Evolutionary conservation across 2,888 invertebrate species (phyloP), one percentile per base, ranked within the genome.

Genomic region (Amphimallon solstitiale): DNA sequence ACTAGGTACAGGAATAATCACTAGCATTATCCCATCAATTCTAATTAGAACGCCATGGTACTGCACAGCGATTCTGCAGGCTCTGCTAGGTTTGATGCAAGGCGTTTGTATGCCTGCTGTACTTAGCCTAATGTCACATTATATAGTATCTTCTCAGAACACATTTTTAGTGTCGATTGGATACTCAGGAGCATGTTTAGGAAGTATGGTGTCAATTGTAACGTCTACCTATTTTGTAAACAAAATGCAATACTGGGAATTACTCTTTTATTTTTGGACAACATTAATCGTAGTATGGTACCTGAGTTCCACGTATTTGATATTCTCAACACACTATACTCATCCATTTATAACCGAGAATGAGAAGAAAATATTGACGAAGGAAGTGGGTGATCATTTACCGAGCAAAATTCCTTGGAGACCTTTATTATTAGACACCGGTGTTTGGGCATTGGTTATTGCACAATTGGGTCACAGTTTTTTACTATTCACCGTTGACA

Each of bases 381-480:
- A 52, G 17, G 52, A 52, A 35, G 4, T 35, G 3, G 52, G 52
- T 3, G 1, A 14, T 10, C 2, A 4, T 14, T 1, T 17, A 15
- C 52, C 52, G 9, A 37, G n/a, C 14, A 15, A 9, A 5, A 52
- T 52, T 37, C 52, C 52, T 2, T 52, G 52, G 52, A 37, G 19
- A 2, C 2, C 12, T 1, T 52, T 63, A 7, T 17, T 63, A 9
- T 7, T 19, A n/a, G 52, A 52, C 10, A 23, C 19, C 2, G 40
- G 29, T 5, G 63, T 63, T 43, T 63, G 51, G 52, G 63, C 52
- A 9, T 12, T 63, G 6, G 19, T 63, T 12, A 10, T 21, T 3
- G 51, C 15, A 1, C 63, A 63, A 40, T 15, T 63, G 14, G 52
- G 52, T 14, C 52, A 63, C 14, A 43, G 19, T 15, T 63, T 17